Evolutionary conservation across 2,797 vertebrate species (phyloP).

Genomic region (Echiichthys vipera): DNA sequence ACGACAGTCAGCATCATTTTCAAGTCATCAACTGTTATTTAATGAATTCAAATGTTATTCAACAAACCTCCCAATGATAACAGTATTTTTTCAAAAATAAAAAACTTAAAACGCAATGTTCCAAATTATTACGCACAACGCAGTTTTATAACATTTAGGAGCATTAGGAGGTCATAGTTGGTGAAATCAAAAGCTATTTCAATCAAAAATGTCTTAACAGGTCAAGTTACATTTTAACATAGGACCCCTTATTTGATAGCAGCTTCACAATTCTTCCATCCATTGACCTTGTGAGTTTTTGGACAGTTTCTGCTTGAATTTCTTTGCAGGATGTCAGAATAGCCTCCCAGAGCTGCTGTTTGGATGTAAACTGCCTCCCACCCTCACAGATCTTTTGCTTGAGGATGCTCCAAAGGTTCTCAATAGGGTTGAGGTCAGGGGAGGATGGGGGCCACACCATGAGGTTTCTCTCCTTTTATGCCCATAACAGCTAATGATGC

Average conservation of each 20-base stretch:
- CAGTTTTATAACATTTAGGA: too few relatives aligned
- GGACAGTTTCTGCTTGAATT: background rate
- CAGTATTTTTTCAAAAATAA: too few relatives aligned
- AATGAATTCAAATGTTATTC: too few relatives aligned
- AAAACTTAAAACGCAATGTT: too few relatives aligned
- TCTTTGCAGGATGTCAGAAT: background rate
- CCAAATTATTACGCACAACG: too few relatives aligned
- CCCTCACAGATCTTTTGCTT: background rate
- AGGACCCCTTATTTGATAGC: background rate
- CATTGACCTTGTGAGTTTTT: too few relatives aligned
- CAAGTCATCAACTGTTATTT: too few relatives aligned
- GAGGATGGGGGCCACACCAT: constrained; percentile 19
- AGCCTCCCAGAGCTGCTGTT: background rate
- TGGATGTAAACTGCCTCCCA: background rate
- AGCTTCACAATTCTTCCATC: background rate
- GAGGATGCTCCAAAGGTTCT: constrained; percentile 31
- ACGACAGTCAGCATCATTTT: too few relatives aligned
- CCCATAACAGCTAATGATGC: constrained; percentile 12
- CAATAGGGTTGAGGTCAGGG: constrained; percentile 35
- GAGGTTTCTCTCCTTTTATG: constrained; percentile 17
- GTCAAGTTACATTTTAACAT: background rate
- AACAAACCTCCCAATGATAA: too few relatives aligned
- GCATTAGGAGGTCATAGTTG: too few relatives aligned
- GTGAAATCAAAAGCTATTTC: too few relatives aligned
- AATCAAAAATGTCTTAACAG: background rate